phyloP scores from a whole-genome alignment of 2,113 vertebrate species.

The Eublepharis macularius region DNA sequence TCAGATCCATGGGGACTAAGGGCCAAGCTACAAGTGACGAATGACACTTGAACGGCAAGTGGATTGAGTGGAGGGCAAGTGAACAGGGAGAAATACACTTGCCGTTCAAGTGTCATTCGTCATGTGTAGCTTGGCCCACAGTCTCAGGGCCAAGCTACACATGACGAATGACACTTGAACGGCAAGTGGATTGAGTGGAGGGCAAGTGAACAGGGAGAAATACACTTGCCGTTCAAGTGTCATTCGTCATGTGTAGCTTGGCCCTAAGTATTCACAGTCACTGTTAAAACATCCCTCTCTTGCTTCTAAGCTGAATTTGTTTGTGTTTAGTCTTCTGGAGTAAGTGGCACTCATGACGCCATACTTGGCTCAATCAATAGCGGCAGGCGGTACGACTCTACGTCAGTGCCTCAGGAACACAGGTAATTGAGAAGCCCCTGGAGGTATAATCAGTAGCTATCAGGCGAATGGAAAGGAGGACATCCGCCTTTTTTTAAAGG shows the following conservation, averaged over 20 bases:
- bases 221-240: too few relatives aligned
- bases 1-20: neutral
- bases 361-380: neutral
- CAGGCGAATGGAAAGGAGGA: neutral
- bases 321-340: neutral
- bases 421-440: neutral
- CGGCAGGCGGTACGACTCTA: neutral
- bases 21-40: too few relatives aligned
- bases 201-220: too few relatives aligned
- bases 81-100: too few relatives aligned
- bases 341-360: neutral
- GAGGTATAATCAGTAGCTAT: neutral
- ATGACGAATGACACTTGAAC: too few relatives aligned
- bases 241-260: too few relatives aligned
- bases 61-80: too few relatives aligned
- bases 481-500: neutral
- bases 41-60: too few relatives aligned
- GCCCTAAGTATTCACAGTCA: neutral
- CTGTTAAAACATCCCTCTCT: neutral
- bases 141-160: too few relatives aligned
- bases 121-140: too few relatives aligned
- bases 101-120: too few relatives aligned
- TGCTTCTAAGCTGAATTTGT: neutral
- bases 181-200: too few relatives aligned
- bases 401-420: neutral